These are phyloP conservation scores for Phalacrocorax aristotelis DNA, from an alignment of 2,113 vertebrate species.

Conservation along the genomic window DNA sequence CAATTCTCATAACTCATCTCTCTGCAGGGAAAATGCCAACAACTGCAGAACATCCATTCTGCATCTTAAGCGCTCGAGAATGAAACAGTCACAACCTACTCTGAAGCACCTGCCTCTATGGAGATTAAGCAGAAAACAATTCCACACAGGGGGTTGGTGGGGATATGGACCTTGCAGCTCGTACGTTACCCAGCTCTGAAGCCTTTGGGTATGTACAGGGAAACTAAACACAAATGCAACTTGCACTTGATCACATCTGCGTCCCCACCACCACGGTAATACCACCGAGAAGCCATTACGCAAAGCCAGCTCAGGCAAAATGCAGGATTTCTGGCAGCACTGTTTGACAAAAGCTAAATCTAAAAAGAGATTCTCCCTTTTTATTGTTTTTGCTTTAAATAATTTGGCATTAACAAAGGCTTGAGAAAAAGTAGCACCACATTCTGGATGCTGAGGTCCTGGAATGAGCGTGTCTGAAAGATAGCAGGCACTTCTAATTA, in stretches of 20 bases:
- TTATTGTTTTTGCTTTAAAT: slow-evolving; percentile 9
- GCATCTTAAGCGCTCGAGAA: not conserved
- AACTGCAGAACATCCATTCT: not conserved
- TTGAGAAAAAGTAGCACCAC: slow-evolving; percentile 12
- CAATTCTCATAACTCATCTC: not conserved
- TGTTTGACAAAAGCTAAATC: not conserved
- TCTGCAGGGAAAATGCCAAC: not conserved
- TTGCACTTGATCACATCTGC: not conserved
- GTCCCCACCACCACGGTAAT: fast-evolving
- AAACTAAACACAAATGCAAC: not conserved
- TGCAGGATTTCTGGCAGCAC: not conserved
- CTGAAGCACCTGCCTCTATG: not conserved
- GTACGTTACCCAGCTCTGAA: not conserved
- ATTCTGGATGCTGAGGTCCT: not conserved
- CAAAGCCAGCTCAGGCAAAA: slow-evolving; percentile 26
- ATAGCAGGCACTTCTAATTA: slow-evolving; percentile 47
- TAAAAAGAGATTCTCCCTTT: not conserved
- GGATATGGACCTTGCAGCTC: not conserved
- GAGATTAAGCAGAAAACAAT: not conserved
- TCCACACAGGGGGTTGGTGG: not conserved
- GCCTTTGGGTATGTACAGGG: not conserved
- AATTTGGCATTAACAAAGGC: slow-evolving; percentile 29
- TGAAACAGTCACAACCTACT: not conserved
- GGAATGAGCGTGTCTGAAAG: not conserved
- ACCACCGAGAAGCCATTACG: not conserved